Conservation (phyloP, 1,140 invertebrate species). For the Arctopsyche grandis region DNA sequence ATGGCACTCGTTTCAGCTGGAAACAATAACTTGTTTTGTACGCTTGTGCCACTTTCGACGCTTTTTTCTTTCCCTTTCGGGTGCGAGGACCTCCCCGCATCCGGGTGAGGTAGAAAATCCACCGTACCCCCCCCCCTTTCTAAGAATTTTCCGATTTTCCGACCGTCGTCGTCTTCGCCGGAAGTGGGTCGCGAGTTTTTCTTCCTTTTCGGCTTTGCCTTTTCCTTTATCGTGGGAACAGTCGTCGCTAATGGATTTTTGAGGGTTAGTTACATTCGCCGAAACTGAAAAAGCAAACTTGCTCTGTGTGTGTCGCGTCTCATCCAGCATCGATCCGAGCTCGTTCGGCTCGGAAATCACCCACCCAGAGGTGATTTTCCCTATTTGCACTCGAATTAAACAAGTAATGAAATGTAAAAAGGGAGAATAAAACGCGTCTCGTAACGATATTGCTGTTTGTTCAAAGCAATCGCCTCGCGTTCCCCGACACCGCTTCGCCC, state of each 20-base stretch:
- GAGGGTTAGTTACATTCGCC: slow-evolving; percentile 48
- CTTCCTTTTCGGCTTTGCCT: neutral
- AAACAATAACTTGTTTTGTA: slow-evolving; percentile 27
- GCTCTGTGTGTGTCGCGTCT: slow-evolving; percentile 16
- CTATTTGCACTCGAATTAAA: slow-evolving; percentile 41
- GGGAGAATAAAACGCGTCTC: neutral
- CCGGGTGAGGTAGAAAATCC: neutral
- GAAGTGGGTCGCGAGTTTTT: slow-evolving; percentile 13
- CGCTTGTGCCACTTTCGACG: slow-evolving; percentile 18
- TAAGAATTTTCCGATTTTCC: neutral
- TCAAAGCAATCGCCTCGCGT: slow-evolving; percentile 20
- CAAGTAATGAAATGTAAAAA: slow-evolving; percentile 37
- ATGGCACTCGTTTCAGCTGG: neutral
- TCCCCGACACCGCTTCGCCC: neutral
- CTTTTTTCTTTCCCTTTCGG: neutral
- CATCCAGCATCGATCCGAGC: neutral
- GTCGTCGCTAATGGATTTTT: slow-evolving; percentile 52
- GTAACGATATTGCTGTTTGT: slow-evolving; percentile 28
- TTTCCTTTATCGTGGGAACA: neutral
- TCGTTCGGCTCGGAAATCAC: neutral
- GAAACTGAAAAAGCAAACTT: slow-evolving; percentile 50
- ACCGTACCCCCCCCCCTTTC: neutral
- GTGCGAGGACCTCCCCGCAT: neutral
- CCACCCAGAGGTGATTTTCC: neutral
- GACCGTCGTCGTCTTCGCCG: too few relatives aligned